phyloP scores from a whole-genome alignment of 2,888 invertebrate species.

The Biston stratarius region DNA sequence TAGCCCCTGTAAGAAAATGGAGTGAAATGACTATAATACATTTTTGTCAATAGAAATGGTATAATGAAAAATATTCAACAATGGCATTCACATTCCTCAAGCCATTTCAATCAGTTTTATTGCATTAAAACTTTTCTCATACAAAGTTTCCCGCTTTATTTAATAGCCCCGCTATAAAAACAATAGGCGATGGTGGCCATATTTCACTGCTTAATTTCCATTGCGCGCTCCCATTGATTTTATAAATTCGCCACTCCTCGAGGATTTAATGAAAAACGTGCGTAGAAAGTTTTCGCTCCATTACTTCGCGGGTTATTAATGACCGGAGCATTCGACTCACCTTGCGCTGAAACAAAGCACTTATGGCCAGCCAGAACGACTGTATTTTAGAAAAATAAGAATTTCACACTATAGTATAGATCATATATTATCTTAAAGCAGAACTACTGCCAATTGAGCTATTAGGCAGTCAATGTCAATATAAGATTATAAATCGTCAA shows the following conservation, averaged over 20 bases:
- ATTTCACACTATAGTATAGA: too few species aligned
- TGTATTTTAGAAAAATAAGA: not conserved
- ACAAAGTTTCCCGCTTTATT: slow-evolving; percentile 36
- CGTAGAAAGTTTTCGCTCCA: slow-evolving; percentile 73
- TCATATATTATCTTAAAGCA: too few species aligned
- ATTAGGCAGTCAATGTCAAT: too few species aligned
- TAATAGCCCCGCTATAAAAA: slow-evolving; percentile 32
- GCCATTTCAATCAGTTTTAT: slow-evolving; percentile 25
- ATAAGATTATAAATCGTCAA: too few species aligned
- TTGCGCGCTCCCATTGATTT: slow-evolving; percentile 66
- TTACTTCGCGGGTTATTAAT: slow-evolving; percentile 71
- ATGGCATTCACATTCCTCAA: slow-evolving; percentile 21
- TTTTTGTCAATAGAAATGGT: not conserved
- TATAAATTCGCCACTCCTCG: slow-evolving; percentile 63
- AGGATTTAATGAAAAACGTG: slow-evolving; percentile 79
- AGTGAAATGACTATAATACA: too few species aligned
- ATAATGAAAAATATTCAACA: slow-evolving; percentile 2
- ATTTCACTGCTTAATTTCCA: slow-evolving; percentile 62
- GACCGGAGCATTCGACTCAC: slow-evolving; percentile 57
- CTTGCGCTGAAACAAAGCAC: slow-evolving; percentile 36
- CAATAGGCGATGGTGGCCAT: slow-evolving; percentile 41
- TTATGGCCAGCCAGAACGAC: slow-evolving; percentile 26
- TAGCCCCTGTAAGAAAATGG: too few species aligned
- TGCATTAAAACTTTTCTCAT: slow-evolving; percentile 29
- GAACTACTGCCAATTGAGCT: too few species aligned